These are phyloP conservation scores for Ursus arctos DNA, from an alignment of 2,113 vertebrate species.

Conservation along the genomic window DNA sequence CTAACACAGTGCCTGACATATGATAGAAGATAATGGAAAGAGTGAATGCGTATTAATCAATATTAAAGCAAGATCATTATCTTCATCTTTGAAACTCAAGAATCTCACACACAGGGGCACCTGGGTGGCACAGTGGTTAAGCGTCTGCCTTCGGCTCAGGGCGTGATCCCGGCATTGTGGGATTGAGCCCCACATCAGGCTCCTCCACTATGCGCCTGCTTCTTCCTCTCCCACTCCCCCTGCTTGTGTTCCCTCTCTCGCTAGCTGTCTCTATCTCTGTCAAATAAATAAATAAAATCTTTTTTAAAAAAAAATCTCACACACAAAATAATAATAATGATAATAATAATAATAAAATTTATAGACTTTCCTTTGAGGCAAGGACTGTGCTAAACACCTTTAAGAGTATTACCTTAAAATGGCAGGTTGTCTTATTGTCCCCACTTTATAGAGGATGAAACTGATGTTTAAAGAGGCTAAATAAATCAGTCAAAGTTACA, in stretches of 20 bases:
- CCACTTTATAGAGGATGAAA: not conserved
- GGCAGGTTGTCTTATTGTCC: not conserved
- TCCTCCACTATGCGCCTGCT: too few relatives aligned
- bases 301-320: not conserved
- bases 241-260: too few relatives aligned
- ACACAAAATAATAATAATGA: not conserved
- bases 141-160: too few relatives aligned
- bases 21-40: not conserved
- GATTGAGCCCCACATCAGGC: too few relatives aligned
- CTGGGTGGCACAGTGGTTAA: too few relatives aligned
- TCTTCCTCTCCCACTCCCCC: too few relatives aligned
- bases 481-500: not conserved
- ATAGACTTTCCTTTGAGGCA: not conserved
- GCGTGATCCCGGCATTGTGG: too few relatives aligned
- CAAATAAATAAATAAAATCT: too few relatives aligned
- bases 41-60: not conserved
- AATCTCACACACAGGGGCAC: not conserved
- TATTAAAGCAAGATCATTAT: not conserved
- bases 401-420: not conserved
- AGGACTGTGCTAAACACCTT: not conserved
- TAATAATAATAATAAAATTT: not conserved
- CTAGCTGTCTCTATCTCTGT: too few relatives aligned
- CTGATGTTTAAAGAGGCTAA: not conserved
- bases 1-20: not conserved
- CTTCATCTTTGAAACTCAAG: not conserved